phyloP scores from a whole-genome alignment of 2,888 invertebrate genomes.

The Cryptophagus acutangulus region DNA sequence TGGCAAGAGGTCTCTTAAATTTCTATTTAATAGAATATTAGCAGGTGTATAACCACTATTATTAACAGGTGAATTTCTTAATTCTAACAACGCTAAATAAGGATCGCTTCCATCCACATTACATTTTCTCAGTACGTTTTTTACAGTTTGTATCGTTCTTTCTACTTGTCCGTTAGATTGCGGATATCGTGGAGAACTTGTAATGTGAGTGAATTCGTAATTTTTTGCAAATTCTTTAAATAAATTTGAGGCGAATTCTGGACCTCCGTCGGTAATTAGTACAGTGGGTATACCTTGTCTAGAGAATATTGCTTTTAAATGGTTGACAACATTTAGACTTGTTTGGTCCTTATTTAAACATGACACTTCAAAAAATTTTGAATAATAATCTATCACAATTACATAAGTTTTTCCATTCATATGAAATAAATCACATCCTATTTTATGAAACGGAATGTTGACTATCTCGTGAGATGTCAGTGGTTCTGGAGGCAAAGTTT shows the following conservation, averaged over 20 bases:
- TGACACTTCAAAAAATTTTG: conserved; percentile 7
- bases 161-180: conserved; percentile 16
- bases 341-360: conserved; percentile 9
- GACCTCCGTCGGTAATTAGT: conserved; percentile 17
- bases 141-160: conserved; percentile 24
- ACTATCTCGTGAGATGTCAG: background rate
- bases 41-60: conserved; percentile 22
- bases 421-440: conserved; percentile 3
- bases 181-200: conserved; percentile 11
- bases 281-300: conserved; percentile 18
- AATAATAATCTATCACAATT: background rate
- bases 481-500: background rate
- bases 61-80: conserved; percentile 20
- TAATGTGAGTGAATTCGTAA: conserved; percentile 15
- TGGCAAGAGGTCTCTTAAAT: conserved; percentile 16
- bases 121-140: conserved; percentile 21
- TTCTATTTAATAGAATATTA: conserved; percentile 24
- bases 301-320: conserved; percentile 20
- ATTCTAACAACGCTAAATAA: conserved; percentile 21
- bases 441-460: background rate
- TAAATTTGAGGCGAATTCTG: conserved; percentile 9
- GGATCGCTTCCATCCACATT: conserved; percentile 19
- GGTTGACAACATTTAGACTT: conserved; percentile 2
- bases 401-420: background rate
- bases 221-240: conserved; percentile 16